Conservation (phyloP, 2,888 invertebrate species). For the Leucophenga maculata region DNA sequence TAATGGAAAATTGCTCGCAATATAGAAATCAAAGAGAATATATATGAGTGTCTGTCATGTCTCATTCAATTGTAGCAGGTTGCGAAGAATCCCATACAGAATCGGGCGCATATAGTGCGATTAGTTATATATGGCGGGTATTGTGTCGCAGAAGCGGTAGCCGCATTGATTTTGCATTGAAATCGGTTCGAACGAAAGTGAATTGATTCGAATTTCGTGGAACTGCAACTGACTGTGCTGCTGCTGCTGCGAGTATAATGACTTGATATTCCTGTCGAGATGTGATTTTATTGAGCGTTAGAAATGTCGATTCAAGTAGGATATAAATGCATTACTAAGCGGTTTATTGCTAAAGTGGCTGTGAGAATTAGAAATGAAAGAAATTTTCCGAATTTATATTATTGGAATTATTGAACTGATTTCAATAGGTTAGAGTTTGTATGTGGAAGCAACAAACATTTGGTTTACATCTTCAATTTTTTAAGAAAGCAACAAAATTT, state of each 20-base stretch:
- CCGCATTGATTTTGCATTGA: background rate
- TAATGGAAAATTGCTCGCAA: conserved; percentile 28
- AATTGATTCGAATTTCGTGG: background rate
- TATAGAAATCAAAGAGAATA: background rate
- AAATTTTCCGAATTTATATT: too few species aligned
- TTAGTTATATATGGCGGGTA: conserved; percentile 32
- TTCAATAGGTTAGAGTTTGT: too few species aligned
- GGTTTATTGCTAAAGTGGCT: too few species aligned
- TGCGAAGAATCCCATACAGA: conserved; percentile 8
- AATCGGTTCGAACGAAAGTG: background rate
- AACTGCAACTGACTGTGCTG: conserved; percentile 32
- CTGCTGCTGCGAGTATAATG: too few species aligned
- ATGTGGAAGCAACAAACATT: too few species aligned
- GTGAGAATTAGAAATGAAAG: too few species aligned
- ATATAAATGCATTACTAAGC: too few species aligned
- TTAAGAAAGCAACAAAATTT: too few species aligned
- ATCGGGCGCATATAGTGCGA: conserved; percentile 43
- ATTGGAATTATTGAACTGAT: too few species aligned
- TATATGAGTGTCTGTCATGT: conserved; percentile 1
- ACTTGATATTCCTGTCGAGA: too few species aligned
- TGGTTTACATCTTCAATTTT: too few species aligned
- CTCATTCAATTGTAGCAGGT: conserved; percentile 57
- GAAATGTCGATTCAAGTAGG: too few species aligned
- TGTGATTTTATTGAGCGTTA: background rate
- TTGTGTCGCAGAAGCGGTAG: conserved; percentile 34